Percentiles rank a stretch among this genome's conserved stretches.
Conservation (phyloP, 2,797 vertebrate species). For the Eremophila alpestris region DNA sequence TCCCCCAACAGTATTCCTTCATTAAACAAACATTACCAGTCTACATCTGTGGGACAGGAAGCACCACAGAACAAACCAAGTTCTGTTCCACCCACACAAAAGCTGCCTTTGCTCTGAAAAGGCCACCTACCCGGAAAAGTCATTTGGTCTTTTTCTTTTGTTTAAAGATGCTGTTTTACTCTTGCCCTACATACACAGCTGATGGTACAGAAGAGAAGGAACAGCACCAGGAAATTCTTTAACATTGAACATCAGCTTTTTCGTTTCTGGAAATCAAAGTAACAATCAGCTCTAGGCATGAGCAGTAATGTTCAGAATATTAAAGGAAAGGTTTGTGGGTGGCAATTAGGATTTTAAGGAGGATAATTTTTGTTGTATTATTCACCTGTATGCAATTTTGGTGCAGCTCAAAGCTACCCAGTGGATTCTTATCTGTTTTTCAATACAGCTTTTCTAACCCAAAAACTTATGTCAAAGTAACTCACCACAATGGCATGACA, state of each 20-base stretch:
- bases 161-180: neutral
- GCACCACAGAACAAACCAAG: neutral
- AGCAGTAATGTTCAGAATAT: neutral
- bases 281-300: neutral
- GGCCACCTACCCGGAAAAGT: neutral
- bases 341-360: neutral
- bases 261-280: neutral
- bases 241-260: neutral
- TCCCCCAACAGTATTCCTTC: neutral
- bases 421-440: neutral
- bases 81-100: neutral
- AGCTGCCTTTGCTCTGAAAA: neutral
- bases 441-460: neutral
- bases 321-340: neutral
- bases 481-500: neutral
- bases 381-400: neutral
- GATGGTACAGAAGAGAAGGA: neutral
- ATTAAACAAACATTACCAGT: neutral
- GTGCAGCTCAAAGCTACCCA: neutral
- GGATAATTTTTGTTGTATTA: neutral
- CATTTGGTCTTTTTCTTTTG: neutral
- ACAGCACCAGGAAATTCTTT: neutral
- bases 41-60: neutral
- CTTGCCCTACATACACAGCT: neutral
- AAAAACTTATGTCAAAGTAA: neutral